Evolutionary conservation across 2,797 vertebrate genomes (phyloP).

Genomic region (Enteromius thamalakanensis): DNA sequence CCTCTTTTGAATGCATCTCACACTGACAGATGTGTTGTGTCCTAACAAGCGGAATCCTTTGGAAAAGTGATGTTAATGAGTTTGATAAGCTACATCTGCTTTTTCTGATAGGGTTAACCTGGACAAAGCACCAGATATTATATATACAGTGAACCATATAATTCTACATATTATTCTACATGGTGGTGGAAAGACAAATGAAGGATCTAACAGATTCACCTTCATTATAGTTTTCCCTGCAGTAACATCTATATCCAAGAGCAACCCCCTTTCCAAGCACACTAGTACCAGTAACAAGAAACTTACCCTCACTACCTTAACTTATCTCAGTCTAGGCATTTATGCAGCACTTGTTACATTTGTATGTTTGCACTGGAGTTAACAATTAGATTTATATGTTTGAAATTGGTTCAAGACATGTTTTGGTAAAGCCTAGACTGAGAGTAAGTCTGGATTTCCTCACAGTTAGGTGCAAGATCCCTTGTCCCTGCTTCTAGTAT

Average conservation of each 20-base stretch:
- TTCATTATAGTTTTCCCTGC: slow-evolving; percentile 66
- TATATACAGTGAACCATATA: slow-evolving; percentile 1
- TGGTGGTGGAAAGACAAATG: slow-evolving; percentile 58
- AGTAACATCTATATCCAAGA: slow-evolving; percentile 62
- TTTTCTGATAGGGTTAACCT: slow-evolving; percentile 34
- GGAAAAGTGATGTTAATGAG: slow-evolving; percentile 69
- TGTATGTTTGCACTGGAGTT: background rate
- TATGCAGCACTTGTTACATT: background rate
- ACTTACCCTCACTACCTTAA: slow-evolving; percentile 67
- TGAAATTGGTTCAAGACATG: background rate
- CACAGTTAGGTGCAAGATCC: slow-evolving; percentile 41
- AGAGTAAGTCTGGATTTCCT: slow-evolving; percentile 67
- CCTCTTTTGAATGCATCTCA: slow-evolving; percentile 20
- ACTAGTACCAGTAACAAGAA: slow-evolving; percentile 62
- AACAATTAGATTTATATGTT: background rate
- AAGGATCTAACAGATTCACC: slow-evolving; percentile 47
- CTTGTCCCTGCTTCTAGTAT: slow-evolving; percentile 63
- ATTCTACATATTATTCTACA: background rate
- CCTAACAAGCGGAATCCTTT: slow-evolving; percentile 64
- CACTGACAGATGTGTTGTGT: slow-evolving; percentile 39
- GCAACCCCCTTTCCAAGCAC: slow-evolving; percentile 58
- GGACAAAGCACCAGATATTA: slow-evolving; percentile 59
- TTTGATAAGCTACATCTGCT: slow-evolving; percentile 55
- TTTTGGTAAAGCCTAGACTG: slow-evolving; percentile 74
- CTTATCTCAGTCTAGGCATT: slow-evolving; percentile 79